Conservation (phyloP, 1,140 invertebrate species). For the Euwallacea similis region DNA sequence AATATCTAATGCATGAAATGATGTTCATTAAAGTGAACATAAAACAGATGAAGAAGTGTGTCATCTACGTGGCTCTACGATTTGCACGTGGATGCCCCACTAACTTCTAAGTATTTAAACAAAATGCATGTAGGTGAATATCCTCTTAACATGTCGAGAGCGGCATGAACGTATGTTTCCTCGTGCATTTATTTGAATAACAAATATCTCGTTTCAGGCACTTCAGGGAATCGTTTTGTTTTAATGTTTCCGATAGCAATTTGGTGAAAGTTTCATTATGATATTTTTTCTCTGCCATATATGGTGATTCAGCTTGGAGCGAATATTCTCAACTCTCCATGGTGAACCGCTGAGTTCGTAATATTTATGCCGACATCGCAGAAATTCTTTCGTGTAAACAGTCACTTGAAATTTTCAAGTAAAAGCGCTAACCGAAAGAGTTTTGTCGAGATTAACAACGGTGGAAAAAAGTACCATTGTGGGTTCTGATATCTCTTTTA, state of each 20-base stretch:
- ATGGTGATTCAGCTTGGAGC: too few relatives aligned
- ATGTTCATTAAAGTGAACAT: too few relatives aligned
- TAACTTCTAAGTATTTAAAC: slow-evolving; percentile 31
- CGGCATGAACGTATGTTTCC: slow-evolving; percentile 18
- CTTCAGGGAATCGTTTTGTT: slow-evolving; percentile 17
- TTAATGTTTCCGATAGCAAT: slow-evolving; percentile 7
- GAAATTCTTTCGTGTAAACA: too few relatives aligned
- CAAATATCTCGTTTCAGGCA: slow-evolving; percentile 13
- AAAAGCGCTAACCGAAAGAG: background rate
- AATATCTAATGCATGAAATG: too few relatives aligned
- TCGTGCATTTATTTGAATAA: slow-evolving; percentile 25
- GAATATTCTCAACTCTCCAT: too few relatives aligned
- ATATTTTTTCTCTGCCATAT: background rate
- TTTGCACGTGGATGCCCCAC: slow-evolving; percentile 31
- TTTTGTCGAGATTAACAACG: background rate
- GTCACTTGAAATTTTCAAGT: background rate
- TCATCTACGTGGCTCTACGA: slow-evolving; percentile 21
- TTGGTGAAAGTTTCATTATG: slow-evolving; percentile 9
- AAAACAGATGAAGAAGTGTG: slow-evolving; percentile 11
- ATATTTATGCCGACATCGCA: too few relatives aligned
- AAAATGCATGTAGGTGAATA: slow-evolving; percentile 33
- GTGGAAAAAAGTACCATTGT: background rate
- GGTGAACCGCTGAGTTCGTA: too few relatives aligned
- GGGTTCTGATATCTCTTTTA: background rate
- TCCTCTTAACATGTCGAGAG: slow-evolving; percentile 29